These are phyloP conservation scores for Pygoscelis antarcticus DNA, from an alignment of 2,113 vertebrate genomes.

Conservation along the genomic window DNA sequence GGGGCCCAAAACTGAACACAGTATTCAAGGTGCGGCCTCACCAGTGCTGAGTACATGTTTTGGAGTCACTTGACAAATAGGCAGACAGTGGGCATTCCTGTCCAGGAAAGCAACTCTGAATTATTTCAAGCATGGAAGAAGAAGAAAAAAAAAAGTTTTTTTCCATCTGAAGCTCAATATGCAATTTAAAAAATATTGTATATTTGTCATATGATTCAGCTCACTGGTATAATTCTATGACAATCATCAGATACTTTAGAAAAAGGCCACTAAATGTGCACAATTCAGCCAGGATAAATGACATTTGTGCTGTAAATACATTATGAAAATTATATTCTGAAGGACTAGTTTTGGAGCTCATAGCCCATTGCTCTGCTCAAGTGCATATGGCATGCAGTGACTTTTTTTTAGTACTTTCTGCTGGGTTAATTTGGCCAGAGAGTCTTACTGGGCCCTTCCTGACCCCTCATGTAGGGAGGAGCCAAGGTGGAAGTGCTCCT, in stretches of 20 bases:
- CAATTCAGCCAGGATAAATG: not conserved
- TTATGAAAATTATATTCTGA: not conserved
- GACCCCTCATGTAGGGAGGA: not conserved
- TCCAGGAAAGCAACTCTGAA: not conserved
- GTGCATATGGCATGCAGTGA: not conserved
- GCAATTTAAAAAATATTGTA: not conserved
- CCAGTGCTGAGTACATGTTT: not conserved
- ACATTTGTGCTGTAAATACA: not conserved
- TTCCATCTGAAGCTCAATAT: not conserved
- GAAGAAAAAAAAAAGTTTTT: not conserved
- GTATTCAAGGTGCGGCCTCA: too few species aligned
- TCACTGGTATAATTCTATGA: not conserved
- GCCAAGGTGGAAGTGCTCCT: not conserved
- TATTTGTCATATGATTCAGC: not conserved
- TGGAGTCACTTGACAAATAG: not conserved
- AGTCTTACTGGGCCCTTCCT: not conserved
- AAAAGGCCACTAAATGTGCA: not conserved
- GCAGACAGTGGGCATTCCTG: not conserved
- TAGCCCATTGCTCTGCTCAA: not conserved
- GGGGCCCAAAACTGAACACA: too few species aligned
- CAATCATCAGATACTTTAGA: not conserved
- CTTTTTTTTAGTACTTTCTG: not conserved
- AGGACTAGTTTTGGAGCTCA: not conserved
- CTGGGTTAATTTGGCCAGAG: not conserved
- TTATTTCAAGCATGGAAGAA: not conserved